Evolutionary conservation across 1,140 invertebrate genomes (phyloP).

Genomic region (Eumaeus atala): DNA sequence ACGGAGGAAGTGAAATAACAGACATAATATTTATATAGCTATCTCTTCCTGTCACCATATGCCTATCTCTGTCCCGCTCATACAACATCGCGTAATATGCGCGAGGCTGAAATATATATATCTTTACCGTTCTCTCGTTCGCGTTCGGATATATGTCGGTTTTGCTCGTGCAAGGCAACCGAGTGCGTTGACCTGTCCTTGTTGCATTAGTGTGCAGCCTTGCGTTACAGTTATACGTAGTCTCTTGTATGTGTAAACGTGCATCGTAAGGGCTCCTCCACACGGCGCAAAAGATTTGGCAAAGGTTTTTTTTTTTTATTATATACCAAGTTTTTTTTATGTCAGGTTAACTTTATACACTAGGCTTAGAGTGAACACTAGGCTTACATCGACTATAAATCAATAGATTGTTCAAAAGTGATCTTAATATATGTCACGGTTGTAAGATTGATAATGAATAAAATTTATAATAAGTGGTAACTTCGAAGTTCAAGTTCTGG

Average conservation of each 20-base stretch:
- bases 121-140: constrained; percentile 35
- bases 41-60: constrained; percentile 47
- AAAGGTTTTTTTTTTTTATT: constrained; percentile 2
- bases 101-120: constrained; percentile 37
- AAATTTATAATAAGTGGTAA: too few species aligned
- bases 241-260: constrained; percentile 51
- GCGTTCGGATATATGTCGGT: constrained; percentile 33
- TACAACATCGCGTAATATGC: constrained; percentile 34
- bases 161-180: constrained; percentile 65
- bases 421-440: too few species aligned
- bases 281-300: constrained; percentile 29
- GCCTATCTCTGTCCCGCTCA: constrained; percentile 50
- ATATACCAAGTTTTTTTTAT: background rate
- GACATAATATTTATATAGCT: constrained; percentile 70
- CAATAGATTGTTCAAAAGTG: too few species aligned
- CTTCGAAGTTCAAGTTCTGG: too few species aligned
- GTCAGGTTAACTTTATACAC: background rate
- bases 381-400: too few species aligned
- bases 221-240: constrained; percentile 67
- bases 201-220: constrained; percentile 67
- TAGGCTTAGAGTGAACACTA: too few species aligned
- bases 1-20: constrained; percentile 71
- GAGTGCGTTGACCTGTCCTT: constrained; percentile 73
- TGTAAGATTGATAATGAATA: too few species aligned
- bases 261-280: constrained; percentile 59